These are phyloP conservation scores for Salvelinus sp. DNA, from an alignment of 2,113 vertebrate species.

Conservation along the genomic window DNA sequence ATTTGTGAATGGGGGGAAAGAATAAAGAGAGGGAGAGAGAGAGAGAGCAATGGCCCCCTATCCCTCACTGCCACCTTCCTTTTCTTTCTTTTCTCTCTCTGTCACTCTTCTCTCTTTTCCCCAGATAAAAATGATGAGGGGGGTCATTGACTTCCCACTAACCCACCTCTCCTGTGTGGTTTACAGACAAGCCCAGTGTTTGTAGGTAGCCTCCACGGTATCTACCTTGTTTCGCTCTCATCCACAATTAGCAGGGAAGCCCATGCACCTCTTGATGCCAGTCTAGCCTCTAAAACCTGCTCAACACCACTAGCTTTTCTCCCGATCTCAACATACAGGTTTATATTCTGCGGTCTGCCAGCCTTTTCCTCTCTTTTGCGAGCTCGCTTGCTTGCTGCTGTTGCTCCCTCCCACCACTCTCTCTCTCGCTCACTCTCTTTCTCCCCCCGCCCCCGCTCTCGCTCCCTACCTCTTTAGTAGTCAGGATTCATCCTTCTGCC, in stretches of 20 bases:
- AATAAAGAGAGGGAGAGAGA: slow-evolving; percentile 30
- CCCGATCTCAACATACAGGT: slow-evolving; percentile 69
- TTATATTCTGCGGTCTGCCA: slow-evolving; percentile 71
- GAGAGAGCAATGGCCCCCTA: slow-evolving; percentile 69
- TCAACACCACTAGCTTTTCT: slow-evolving; percentile 63
- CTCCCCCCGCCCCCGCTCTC: slow-evolving; percentile 58
- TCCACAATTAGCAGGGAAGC: slow-evolving; percentile 60
- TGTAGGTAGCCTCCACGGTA: slow-evolving; percentile 54
- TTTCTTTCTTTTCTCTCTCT: slow-evolving; percentile 52
- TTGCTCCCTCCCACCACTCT: slow-evolving; percentile 58
- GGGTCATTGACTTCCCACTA: slow-evolving; percentile 75
- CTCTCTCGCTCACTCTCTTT: slow-evolving; percentile 30
- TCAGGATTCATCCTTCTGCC: slow-evolving; percentile 84
- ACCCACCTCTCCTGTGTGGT: slow-evolving; percentile 71
- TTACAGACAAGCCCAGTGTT: slow-evolving; percentile 61
- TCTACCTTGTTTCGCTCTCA: slow-evolving; percentile 60
- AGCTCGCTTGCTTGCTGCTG: slow-evolving; percentile 49
- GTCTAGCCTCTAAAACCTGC: slow-evolving; percentile 53
- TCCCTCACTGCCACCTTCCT: slow-evolving; percentile 64
- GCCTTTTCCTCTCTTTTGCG: slow-evolving; percentile 61
- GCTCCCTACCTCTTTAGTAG: slow-evolving; percentile 79
- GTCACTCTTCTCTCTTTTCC: slow-evolving; percentile 53
- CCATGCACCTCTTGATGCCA: slow-evolving; percentile 57
- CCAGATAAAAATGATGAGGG: slow-evolving; percentile 59
- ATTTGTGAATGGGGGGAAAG: slow-evolving; percentile 76